Evolutionary conservation across 2,797 vertebrate genomes (phyloP).

Genomic region (Galagoides demidoff): DNA sequence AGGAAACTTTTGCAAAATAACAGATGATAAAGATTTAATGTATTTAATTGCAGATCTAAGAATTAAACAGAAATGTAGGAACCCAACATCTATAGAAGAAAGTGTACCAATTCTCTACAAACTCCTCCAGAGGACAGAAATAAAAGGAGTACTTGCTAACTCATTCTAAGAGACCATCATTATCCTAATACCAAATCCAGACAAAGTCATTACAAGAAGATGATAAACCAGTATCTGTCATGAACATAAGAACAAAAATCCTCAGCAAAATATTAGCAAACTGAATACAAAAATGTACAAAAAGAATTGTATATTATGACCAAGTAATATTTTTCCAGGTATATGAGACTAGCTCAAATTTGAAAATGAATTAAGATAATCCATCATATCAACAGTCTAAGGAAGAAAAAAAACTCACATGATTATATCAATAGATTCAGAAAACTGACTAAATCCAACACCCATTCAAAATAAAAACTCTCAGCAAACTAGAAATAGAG

Average conservation of each 20-base stretch:
- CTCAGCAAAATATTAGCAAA: not conserved
- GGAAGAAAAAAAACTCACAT: not conserved
- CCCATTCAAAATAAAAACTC: not conserved
- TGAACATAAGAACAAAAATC: not conserved
- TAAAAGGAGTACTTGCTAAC: not conserved
- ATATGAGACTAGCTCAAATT: not conserved
- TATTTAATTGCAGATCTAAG: not conserved
- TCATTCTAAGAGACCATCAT: not conserved
- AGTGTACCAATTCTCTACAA: not conserved
- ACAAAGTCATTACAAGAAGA: not conserved
- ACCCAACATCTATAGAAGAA: not conserved
- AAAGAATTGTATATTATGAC: not conserved
- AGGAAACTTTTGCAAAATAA: not conserved
- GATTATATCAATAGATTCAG: not conserved
- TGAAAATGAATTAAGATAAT: not conserved
- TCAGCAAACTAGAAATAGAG: not conserved
- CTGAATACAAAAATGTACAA: not conserved
- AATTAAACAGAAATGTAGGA: not conserved
- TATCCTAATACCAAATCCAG: not conserved
- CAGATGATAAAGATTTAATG: not conserved
- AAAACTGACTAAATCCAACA: not conserved
- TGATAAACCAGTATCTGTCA: not conserved
- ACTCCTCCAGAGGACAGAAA: not conserved
- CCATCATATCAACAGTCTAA: not conserved
- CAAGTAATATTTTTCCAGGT: not conserved